Evolutionary conservation across 2,113 vertebrate genomes (phyloP).

Genomic region (Vombatus ursinus): DNA sequence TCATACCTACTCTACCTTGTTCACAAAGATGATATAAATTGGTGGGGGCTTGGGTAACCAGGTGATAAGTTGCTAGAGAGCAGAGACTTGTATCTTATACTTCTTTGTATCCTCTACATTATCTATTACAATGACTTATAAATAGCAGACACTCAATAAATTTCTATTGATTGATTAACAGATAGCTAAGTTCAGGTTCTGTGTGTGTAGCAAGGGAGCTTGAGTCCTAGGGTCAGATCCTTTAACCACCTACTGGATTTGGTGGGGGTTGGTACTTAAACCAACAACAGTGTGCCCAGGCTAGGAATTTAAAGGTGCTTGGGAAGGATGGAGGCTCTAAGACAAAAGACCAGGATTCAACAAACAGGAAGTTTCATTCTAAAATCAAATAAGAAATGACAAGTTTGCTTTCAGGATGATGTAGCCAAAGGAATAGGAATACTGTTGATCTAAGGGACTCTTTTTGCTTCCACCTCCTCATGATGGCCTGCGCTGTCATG

Average conservation of each 20-base stretch:
- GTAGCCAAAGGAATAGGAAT: background rate
- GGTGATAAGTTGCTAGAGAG: background rate
- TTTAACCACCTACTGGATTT: background rate
- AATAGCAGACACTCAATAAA: background rate
- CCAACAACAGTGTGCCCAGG: background rate
- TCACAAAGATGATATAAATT: background rate
- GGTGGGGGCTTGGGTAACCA: background rate
- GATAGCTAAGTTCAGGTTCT: background rate
- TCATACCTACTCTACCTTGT: background rate
- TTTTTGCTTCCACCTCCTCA: background rate
- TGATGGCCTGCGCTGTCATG: background rate
- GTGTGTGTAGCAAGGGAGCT: background rate
- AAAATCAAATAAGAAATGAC: background rate
- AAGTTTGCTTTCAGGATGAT: background rate
- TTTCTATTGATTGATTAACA: background rate
- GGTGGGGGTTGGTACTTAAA: background rate
- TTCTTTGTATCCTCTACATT: background rate
- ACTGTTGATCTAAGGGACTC: background rate
- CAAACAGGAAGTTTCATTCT: background rate
- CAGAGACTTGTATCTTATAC: background rate
- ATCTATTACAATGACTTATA: background rate
- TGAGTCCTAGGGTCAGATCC: background rate
- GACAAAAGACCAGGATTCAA: background rate
- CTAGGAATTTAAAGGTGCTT: background rate
- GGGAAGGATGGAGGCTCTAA: background rate